Evolutionary conservation across 2,113 vertebrate species (phyloP).

Genomic region (Phrynosoma blainvillii): DNA sequence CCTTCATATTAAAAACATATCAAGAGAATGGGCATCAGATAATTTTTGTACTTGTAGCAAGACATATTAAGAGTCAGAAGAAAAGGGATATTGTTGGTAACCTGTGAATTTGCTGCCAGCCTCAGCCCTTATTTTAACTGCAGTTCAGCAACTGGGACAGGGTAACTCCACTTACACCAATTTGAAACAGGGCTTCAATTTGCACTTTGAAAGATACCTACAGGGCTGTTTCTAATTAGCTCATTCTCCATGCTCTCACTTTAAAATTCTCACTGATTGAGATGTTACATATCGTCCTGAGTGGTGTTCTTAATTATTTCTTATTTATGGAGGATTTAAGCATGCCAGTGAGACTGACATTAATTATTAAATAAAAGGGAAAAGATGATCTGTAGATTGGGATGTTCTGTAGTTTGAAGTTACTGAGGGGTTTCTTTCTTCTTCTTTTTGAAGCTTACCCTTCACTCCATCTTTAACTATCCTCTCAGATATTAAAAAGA

Average conservation of each 20-base stretch:
- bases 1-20: background rate
- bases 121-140: conserved; percentile 48
- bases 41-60: background rate
- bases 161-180: conserved; percentile 46
- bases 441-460: conserved; percentile 49
- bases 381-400: conserved; percentile 66
- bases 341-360: conserved; percentile 64
- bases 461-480: conserved; percentile 44
- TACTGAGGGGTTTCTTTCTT: background rate
- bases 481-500: conserved; percentile 54
- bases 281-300: conserved; percentile 69
- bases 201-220: conserved; percentile 49
- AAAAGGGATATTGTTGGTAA: conserved; percentile 25
- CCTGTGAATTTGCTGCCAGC: conserved; percentile 49
- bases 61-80: conserved; percentile 1
- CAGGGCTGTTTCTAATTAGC: conserved; percentile 54
- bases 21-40: background rate
- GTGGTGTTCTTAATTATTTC: conserved; percentile 79
- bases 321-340: conserved; percentile 75
- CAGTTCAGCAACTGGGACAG: conserved; percentile 38
- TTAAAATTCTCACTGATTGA: conserved; percentile 75
- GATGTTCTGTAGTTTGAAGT: conserved; percentile 54
- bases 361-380: conserved; percentile 79
- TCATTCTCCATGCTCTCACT: conserved; percentile 60
- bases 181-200: conserved; percentile 59